Base-by-base conservation (phyloP, 2,113 vertebrate genomes). In the Oreotrochilus melanogaster region DNA sequence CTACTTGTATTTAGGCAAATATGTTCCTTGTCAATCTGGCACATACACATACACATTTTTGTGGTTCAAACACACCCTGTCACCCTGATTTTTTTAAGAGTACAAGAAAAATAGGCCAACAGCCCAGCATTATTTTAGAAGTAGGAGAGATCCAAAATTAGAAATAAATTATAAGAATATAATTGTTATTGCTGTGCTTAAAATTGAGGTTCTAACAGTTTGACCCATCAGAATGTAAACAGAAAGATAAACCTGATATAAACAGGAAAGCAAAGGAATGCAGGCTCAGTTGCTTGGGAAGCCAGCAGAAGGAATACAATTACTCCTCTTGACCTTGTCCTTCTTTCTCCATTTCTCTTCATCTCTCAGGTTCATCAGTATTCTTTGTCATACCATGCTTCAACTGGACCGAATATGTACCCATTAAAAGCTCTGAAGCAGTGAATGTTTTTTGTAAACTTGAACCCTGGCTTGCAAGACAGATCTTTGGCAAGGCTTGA, bases 21-120 rank as follows among this genome's bases (percentile, higher is more conserved):
- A 23, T 3, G 2, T 7, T 80, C n/a, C 35, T 78, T 88, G 51
- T 16, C 53, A 47, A 2, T 35, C 33, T 69, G 53, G 61, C 30
- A 37, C 9, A 37, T 6, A 37, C 1, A 37, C 1, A 2, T 16
- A 74, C 7, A 14, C 0, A 1, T 69, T 47, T 35, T 6, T 4
- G 0, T 27, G 3, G 18, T 54, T 82, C 31, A 58, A 18, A 54
- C 24, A 71, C 24, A 48, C 42, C 5, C 5, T 27, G 67, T 7
- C 5, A 64, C 21, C 7, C 4, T 47, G 7, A 3, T 8, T 23
- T 95, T 70, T 86, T 69, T 7, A 47, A 4, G 7, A 51, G 11
- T 28, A 51, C 1, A 76, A 76, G 25, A 43, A 89, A 86, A 76
- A 9, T 18, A 56, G 16, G 61, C 48, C 35, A 80, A 50, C 84